Conservation (phyloP, 2,113 vertebrate genomes). For the Thinocorus orbignyianus region DNA sequence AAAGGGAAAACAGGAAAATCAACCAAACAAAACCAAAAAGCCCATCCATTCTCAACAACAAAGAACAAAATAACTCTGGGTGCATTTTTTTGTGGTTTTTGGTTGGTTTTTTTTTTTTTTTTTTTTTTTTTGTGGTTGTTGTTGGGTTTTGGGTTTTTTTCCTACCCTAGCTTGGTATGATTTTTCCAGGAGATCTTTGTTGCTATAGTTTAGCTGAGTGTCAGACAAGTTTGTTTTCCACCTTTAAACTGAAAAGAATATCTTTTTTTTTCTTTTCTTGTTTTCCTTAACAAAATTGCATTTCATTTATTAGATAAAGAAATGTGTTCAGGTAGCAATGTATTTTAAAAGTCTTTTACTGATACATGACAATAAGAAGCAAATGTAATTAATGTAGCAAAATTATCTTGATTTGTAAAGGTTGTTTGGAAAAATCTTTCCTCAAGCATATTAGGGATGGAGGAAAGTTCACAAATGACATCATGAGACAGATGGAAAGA, state of each 20-base stretch:
- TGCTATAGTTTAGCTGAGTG: background rate
- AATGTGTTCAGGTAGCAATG: background rate
- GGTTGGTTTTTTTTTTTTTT: background rate
- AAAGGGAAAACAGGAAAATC: background rate
- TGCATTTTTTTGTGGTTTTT: background rate
- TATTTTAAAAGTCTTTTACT: background rate
- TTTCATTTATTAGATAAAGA: background rate
- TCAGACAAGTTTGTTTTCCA: background rate
- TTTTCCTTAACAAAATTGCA: background rate
- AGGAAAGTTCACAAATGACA: background rate
- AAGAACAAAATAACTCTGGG: background rate
- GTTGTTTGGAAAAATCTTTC: background rate
- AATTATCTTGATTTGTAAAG: background rate
- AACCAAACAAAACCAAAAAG: accelerated
- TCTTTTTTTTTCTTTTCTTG: background rate
- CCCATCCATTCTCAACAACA: background rate
- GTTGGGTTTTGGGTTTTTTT: background rate
- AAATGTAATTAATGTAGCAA: background rate
- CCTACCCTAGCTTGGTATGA: background rate
- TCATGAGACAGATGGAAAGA: background rate
- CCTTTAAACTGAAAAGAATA: background rate
- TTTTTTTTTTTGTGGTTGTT: background rate
- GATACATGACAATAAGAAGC: background rate
- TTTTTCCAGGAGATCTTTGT: background rate
- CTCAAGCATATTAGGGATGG: background rate